These are phyloP conservation scores for Dermolepida albohirtum DNA, from an alignment of 2,888 invertebrate genomes.

Conservation along the genomic window DNA sequence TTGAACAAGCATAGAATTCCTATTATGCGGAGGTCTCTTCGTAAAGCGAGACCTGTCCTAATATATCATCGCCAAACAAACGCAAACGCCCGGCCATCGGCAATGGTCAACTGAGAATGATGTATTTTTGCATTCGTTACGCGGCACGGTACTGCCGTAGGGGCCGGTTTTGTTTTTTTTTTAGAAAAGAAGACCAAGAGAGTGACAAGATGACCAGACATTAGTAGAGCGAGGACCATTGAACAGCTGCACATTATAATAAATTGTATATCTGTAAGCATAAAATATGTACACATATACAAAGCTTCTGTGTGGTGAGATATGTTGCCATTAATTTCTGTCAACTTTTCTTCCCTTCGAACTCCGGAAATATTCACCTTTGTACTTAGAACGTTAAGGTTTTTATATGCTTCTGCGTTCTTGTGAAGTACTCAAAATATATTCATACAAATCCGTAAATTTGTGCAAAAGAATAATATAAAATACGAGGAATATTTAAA, in stretches of 20 bases:
- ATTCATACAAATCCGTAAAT: too few species aligned
- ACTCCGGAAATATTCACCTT: constrained; percentile 50
- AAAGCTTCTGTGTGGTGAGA: constrained; percentile 13
- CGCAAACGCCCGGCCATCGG: constrained; percentile 43
- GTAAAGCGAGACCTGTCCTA: constrained; percentile 55
- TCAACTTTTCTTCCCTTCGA: constrained; percentile 41
- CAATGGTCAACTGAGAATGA: constrained; percentile 63
- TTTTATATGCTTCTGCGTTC: neutral
- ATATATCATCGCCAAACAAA: constrained; percentile 60
- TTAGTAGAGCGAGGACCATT: constrained; percentile 53
- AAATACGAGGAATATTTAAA: too few species aligned
- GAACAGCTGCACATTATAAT: constrained; percentile 49
- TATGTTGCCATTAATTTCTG: constrained; percentile 51
- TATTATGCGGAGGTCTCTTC: constrained; percentile 53
- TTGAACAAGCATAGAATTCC: constrained; percentile 56
- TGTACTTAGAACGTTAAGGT: constrained; percentile 19
- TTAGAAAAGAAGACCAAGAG: constrained; percentile 47
- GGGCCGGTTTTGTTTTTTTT: constrained; percentile 36
- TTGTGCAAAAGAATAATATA: too few species aligned
- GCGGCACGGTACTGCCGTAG: constrained; percentile 56
- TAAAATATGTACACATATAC: constrained; percentile 5
- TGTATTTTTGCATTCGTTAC: constrained; percentile 64
- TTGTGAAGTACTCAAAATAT: too few species aligned
- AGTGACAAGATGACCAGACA: constrained; percentile 60
- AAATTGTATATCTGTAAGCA: constrained; percentile 13